Evolutionary conservation across 1,140 invertebrate species (phyloP).

Genomic region (Habropoda laboriosa): DNA sequence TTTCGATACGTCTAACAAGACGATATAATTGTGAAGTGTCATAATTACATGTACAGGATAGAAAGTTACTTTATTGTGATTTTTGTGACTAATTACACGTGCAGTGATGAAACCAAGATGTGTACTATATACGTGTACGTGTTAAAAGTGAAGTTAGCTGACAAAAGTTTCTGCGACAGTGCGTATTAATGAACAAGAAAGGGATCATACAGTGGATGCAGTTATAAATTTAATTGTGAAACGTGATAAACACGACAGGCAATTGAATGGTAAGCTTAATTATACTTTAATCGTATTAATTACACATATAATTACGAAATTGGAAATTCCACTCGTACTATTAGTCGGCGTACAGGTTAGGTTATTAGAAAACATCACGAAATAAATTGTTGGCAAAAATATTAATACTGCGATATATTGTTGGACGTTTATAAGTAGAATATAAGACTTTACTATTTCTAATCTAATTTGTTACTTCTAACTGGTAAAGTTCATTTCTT

Average conservation of each 20-base stretch:
- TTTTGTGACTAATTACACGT: background rate
- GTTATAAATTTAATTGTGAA: background rate
- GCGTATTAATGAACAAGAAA: background rate
- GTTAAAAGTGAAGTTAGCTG: no score
- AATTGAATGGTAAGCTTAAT: background rate
- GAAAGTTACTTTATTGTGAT: background rate
- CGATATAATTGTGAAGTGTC: constrained; percentile 32
- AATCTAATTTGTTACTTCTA: no score
- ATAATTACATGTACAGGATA: constrained; percentile 2
- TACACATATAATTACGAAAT: background rate
- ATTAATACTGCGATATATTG: background rate
- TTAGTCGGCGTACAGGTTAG: background rate
- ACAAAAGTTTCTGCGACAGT: no score
- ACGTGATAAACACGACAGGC: background rate
- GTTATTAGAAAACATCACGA: background rate
- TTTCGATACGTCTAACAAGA: constrained; percentile 24
- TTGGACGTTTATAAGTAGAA: background rate
- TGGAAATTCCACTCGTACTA: background rate
- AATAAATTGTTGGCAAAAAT: background rate
- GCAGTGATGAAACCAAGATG: background rate
- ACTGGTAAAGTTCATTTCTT: no score
- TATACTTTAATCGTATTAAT: background rate
- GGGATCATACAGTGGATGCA: no score
- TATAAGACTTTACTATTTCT: background rate
- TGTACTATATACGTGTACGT: background rate